Conservation (phyloP, 2,113 vertebrate species). For the Atractosteus spatula region DNA sequence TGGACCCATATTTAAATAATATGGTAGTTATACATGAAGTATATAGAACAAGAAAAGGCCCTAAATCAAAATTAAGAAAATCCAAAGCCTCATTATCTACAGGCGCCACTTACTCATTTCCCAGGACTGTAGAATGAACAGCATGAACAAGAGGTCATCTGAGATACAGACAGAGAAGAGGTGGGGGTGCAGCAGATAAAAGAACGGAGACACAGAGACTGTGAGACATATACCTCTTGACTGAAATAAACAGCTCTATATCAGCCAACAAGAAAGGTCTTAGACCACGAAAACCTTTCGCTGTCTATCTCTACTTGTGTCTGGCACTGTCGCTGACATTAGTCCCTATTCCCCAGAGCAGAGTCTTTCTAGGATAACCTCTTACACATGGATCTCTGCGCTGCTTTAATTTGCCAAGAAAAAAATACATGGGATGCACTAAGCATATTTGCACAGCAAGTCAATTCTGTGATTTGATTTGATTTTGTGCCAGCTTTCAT, state of each 20-base stretch:
- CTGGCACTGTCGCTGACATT: neutral
- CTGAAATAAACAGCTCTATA: neutral
- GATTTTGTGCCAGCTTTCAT: too few species aligned
- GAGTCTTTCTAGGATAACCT: neutral
- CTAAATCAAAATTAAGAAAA: too few species aligned
- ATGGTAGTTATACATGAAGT: too few species aligned
- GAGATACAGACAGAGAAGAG: neutral
- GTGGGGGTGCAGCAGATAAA: neutral
- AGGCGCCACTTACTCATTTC: too few species aligned
- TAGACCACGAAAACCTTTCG: neutral
- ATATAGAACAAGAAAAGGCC: too few species aligned
- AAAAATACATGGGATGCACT: too few species aligned
- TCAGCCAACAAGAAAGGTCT: neutral
- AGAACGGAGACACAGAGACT: neutral
- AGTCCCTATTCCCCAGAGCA: neutral
- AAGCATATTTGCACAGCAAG: too few species aligned
- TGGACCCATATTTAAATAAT: too few species aligned
- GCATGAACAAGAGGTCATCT: too few species aligned
- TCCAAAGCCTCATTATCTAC: too few species aligned
- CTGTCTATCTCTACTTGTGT: constrained; percentile 1
- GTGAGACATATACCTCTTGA: neutral
- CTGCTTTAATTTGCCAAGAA: neutral
- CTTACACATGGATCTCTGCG: neutral
- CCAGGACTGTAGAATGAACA: too few species aligned
- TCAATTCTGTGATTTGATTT: too few species aligned